Evolutionary conservation across 2,797 vertebrate species (phyloP).

Genomic region (Sciurus vulgaris): DNA sequence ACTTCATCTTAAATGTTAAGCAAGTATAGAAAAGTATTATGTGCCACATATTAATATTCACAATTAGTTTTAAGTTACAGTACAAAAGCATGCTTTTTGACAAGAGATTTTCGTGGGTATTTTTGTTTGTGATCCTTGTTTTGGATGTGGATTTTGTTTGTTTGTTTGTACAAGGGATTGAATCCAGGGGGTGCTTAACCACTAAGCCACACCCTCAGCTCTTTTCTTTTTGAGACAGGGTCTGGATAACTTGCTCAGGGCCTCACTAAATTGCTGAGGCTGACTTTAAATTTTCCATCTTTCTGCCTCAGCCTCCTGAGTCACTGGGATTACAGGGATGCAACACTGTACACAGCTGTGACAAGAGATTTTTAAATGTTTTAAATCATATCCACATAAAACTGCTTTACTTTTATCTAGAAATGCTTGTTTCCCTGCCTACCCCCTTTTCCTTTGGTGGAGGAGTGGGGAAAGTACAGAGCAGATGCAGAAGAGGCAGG

Average conservation of each 20-base stretch:
- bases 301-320: too few species aligned
- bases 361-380: neutral
- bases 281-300: too few species aligned
- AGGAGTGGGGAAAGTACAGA: neutral
- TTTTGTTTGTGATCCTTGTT: too few species aligned
- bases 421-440: neutral
- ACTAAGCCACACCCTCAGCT: too few species aligned
- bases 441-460: neutral
- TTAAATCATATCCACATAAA: slow-evolving; percentile 7
- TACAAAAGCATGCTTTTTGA: neutral
- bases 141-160: too few species aligned
- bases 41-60: neutral
- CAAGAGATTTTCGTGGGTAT: neutral
- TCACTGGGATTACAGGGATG: too few species aligned
- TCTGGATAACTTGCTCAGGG: too few species aligned
- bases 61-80: neutral
- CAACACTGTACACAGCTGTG: neutral
- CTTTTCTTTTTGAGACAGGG: too few species aligned
- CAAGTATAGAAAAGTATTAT: neutral
- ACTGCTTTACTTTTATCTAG: neutral
- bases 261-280: too few species aligned
- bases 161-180: too few species aligned
- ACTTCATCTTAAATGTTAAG: neutral
- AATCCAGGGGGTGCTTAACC: too few species aligned
- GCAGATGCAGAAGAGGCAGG: neutral